These are phyloP conservation scores for Scarus forsteni DNA, from an alignment of 2,797 vertebrate genomes.

Conservation along the genomic window DNA sequence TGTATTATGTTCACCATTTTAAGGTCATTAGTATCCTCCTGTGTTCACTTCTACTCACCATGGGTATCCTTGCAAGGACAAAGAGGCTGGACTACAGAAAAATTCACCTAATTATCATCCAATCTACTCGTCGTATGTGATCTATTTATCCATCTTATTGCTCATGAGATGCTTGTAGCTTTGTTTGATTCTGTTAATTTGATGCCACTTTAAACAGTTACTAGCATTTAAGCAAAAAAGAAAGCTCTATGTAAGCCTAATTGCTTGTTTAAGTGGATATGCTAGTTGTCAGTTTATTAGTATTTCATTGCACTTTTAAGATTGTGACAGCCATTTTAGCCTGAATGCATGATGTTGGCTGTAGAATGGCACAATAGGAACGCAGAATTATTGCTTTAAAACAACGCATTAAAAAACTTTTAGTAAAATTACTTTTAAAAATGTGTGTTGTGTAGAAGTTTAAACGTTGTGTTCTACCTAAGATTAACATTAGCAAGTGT, in stretches of 20 bases:
- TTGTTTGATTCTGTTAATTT: constrained; percentile 6
- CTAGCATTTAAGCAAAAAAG: not conserved
- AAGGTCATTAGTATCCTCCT: constrained; percentile 81
- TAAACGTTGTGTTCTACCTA: too few relatives aligned
- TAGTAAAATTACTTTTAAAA: too few relatives aligned
- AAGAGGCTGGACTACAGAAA: constrained; percentile 29
- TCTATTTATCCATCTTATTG: not conserved
- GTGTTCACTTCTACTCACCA: constrained; percentile 73
- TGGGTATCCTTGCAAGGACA: constrained; percentile 66
- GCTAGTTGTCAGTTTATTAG: too few relatives aligned
- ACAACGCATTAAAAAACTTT: too few relatives aligned
- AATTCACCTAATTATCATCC: constrained; percentile 25
- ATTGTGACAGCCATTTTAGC: too few relatives aligned
- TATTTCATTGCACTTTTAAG: too few relatives aligned
- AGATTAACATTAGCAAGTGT: too few relatives aligned
- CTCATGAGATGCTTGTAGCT: not conserved
- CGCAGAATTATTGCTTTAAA: too few relatives aligned
- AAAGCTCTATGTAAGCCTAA: not conserved
- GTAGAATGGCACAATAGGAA: too few relatives aligned
- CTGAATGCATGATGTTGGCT: too few relatives aligned
- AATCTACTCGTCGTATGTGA: constrained; percentile 19
- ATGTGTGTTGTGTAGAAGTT: too few relatives aligned
- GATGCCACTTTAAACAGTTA: too few relatives aligned
- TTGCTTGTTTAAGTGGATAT: not conserved
- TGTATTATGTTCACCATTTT: constrained; percentile 71